Base-by-base conservation (phyloP, 1,140 invertebrate species). In the Wasmannia auropunctata region DNA sequence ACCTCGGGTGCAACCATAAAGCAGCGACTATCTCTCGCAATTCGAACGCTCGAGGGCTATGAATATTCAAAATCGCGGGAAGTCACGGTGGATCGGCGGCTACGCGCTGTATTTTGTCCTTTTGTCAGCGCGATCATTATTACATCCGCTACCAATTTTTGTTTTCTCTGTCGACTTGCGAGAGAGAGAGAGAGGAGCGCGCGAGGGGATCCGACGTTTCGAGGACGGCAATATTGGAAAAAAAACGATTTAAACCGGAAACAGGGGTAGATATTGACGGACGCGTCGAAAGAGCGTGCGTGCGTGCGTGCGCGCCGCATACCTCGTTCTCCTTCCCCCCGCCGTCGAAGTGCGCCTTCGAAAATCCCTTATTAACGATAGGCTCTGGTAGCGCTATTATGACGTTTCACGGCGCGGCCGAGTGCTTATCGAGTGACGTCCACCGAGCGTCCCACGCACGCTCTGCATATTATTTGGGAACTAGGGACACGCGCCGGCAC, bases 401-500 rank as follows among this genome's bases (percentile, higher is more conserved):
- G 94, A 95, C 93, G 93, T 94, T 92, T 94, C 92, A 91, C 91
- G 90, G 92, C 93, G 92, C 92, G 90, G 87, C 90, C 77, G 49
- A 67, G 28, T 28, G 34, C 34, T 75, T 76, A 56, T 76, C 79
- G 74, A 81, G 37, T 40, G 75, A 56, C 63, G 63, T 80, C n/a
- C 77, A 28, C 60, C 62, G 70, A 49, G 34, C n/a, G n/a, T 63
- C 83, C 63, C 60, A 86, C 86, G 77, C 89, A 63, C 77, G 72
- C 67, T n/a, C n/a, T 83, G 87, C 70, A 77, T 88, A 90, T 86
- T 91, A 91, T 91, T 91, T 72, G 81, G 87, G 86, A 58, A 91
- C 93, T 91, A 90, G 88, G 90, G 93, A 92, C 94, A 95, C 94
- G 94, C 92, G 94, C 92, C 94, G 94, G 90, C 94, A 95, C 94